Evolutionary conservation across 2,888 invertebrate species (phyloP), one percentile per base, ranked within the genome.

Genomic region (Zele albiditarsus): DNA sequence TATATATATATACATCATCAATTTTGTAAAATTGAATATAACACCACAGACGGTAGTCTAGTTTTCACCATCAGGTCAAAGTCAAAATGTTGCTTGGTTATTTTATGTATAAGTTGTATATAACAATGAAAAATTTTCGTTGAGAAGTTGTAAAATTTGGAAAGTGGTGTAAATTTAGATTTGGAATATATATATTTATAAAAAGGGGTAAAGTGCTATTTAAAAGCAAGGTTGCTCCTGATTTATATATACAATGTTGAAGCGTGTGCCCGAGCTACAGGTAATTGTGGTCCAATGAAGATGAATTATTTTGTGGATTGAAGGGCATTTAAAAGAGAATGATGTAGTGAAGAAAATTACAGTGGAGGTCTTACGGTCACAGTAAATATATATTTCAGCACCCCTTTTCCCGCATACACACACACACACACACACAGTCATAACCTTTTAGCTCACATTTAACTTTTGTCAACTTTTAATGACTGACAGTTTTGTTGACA

Each of bases 231-330:
- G 53, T 53, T 53, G 53, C 53, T 53, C 53, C 53, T 53, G 53
- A 53, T 53, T 53, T 53, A 53, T 53, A 33, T 33, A 53, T 53
- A 53, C 20, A 53, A 53, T 53, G 4, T 6, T 6, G n/a, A 8
- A 6, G 20, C 65, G 72, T 78, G 78, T 79, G 80, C 74, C 76
- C 70, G 69, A 71, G 57, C 78, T 76, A 57, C 38, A 69, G 77
- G 66, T 83, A 84, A 84, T 87, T 84, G 83, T 84, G 80, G 83
- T 73, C 80, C 83, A 82, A 84, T 86, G 83, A 86, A 85, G 82
- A 83, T 46, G 82, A 82, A 83, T 58, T 70, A 80, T 81, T 83
- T 81, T 76, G 80, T 80, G 81, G 81, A 86, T 84, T 84, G 80
- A 78, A 81, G 81, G 80, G 78, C 79, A 69, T 75, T 75, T 74